phyloP scores from a whole-genome alignment of 2,888 invertebrate species.

The Deilephila elpenor region DNA sequence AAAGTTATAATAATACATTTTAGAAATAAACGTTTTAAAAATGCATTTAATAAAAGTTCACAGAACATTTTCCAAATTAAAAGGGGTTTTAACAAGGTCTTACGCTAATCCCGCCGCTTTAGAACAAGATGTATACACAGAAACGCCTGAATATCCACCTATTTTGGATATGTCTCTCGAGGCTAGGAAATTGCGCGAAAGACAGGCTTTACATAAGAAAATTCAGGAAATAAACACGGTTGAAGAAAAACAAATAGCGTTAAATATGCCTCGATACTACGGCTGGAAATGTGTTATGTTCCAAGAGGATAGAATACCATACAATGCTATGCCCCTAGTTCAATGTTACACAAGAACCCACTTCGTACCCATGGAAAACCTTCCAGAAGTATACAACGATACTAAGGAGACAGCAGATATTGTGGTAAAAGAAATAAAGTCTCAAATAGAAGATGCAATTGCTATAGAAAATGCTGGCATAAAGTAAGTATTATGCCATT shows the following conservation, averaged over 20 bases:
- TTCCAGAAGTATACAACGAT: constrained; percentile 86
- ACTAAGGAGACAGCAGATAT: constrained; percentile 74
- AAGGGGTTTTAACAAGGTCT: constrained; percentile 52
- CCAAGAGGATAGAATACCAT: constrained; percentile 85
- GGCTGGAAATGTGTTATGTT: constrained; percentile 88
- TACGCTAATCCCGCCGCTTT: constrained; percentile 60
- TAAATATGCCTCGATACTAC: constrained; percentile 93
- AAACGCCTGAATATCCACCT: constrained; percentile 83
- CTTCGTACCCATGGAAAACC: constrained; percentile 82
- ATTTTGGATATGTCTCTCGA: constrained; percentile 85
- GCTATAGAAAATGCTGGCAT: constrained; percentile 85
- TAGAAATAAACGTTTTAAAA: constrained; percentile 50
- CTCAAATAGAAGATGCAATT: constrained; percentile 86
- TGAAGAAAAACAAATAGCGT: constrained; percentile 92
- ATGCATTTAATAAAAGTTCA: constrained; percentile 69
- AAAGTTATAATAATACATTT: constrained; percentile 2
- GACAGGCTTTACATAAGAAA: constrained; percentile 80
- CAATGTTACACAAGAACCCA: constrained; percentile 93
- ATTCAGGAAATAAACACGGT: constrained; percentile 88
- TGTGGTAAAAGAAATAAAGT: constrained; percentile 81
- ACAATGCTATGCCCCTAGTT: constrained; percentile 88
- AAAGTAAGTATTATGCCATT: constrained; percentile 74
- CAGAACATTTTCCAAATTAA: constrained; percentile 66
- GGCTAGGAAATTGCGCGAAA: constrained; percentile 76
- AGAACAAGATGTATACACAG: constrained; percentile 74